These are phyloP conservation scores for Andrena dorsata DNA, from an alignment of 2,888 invertebrate species.

Conservation along the genomic window DNA sequence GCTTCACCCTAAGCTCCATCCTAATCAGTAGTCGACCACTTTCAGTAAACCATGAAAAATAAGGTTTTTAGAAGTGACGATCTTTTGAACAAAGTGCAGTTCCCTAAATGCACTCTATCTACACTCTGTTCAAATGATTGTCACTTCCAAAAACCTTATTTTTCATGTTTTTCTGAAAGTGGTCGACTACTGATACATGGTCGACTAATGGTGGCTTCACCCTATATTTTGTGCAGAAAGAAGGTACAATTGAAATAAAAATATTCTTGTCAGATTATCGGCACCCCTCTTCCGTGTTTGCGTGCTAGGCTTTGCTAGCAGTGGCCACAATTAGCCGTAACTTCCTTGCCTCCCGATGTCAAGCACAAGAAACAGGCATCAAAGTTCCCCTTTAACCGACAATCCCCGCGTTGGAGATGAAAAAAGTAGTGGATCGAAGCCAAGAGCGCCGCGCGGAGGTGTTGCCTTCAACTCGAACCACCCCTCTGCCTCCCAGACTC, in stretches of 20 bases:
- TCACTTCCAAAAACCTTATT: too few relatives aligned
- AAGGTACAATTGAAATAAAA: neutral
- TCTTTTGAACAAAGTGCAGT: too few relatives aligned
- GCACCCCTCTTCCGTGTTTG: neutral
- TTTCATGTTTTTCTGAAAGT: too few relatives aligned
- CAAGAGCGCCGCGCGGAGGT: conserved; percentile 51
- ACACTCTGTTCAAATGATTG: too few relatives aligned
- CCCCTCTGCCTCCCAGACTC: conserved; percentile 6
- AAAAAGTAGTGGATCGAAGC: conserved; percentile 62
- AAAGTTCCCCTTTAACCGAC: conserved; percentile 62
- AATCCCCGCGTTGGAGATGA: conserved; percentile 21
- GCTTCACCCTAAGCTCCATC: too few relatives aligned
- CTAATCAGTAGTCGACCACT: too few relatives aligned
- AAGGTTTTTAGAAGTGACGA: too few relatives aligned
- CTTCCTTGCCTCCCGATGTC: neutral
- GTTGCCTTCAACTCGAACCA: conserved; percentile 48
- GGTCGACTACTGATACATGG: too few relatives aligned
- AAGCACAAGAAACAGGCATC: neutral
- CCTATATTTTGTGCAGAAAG: too few relatives aligned
- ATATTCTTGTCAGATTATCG: neutral
- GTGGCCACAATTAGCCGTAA: neutral
- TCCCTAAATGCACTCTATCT: too few relatives aligned
- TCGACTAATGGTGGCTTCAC: too few relatives aligned
- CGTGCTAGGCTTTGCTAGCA: neutral
- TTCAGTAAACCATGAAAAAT: too few relatives aligned